Conservation (phyloP, 2,797 vertebrate species). For the Catostomus latipinnis region DNA sequence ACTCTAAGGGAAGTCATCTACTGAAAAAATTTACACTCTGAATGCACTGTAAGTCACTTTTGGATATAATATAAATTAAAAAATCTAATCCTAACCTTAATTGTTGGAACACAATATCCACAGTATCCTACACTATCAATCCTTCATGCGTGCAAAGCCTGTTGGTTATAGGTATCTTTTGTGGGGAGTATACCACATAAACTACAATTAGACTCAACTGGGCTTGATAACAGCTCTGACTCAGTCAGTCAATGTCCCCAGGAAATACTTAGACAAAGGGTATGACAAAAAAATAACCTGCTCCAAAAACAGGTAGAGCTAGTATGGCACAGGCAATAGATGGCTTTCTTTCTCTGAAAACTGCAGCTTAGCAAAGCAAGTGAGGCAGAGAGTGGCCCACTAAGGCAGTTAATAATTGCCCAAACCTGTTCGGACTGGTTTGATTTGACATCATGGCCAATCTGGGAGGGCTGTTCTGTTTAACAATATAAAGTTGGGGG, state of each 20-base stretch:
- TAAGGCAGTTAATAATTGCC: conserved; percentile 81
- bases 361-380: conserved; percentile 67
- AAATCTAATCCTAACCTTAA: background rate
- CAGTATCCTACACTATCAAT: background rate
- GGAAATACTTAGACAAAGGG: conserved; percentile 39
- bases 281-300: conserved; percentile 42
- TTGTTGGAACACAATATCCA: background rate
- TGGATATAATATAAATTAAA: too few relatives aligned
- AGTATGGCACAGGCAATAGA: conserved; percentile 31
- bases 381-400: conserved; percentile 70
- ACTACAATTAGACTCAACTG: conserved; percentile 41
- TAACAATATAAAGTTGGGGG: conserved; percentile 64
- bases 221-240: conserved; percentile 43
- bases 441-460: conserved; percentile 71
- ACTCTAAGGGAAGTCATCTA: too few relatives aligned
- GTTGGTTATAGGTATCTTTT: conserved; percentile 28
- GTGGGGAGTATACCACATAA: conserved; percentile 41
- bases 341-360: conserved; percentile 59
- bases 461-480: conserved; percentile 65
- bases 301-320: conserved; percentile 60
- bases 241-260: conserved; percentile 36
- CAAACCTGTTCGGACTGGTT: conserved; percentile 82
- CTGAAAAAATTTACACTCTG: too few relatives aligned
- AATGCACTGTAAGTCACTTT: too few relatives aligned
- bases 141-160: conserved; percentile 26